Conservation (phyloP, 2,113 vertebrate species). For the Scomber scombrus region DNA sequence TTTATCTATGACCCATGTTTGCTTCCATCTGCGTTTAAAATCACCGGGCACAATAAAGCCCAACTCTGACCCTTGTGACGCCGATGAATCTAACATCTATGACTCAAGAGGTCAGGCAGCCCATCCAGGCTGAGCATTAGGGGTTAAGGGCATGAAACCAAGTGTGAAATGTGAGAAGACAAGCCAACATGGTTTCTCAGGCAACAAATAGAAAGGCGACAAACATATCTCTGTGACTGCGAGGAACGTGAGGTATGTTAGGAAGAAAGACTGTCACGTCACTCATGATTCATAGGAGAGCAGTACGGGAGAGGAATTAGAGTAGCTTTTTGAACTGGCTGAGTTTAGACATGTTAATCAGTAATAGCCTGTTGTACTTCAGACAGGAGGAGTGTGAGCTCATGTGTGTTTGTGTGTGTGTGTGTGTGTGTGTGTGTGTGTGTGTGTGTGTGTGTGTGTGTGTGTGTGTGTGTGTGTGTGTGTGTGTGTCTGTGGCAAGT, state of each 20-base stretch:
- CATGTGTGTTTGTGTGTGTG: slow-evolving; percentile 37
- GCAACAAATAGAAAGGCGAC: slow-evolving; percentile 80
- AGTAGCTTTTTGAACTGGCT: slow-evolving; percentile 67
- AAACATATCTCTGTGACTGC: slow-evolving; percentile 73
- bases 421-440: slow-evolving; percentile 41
- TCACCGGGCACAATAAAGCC: slow-evolving; percentile 49
- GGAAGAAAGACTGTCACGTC: slow-evolving; percentile 59
- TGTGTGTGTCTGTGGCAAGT: slow-evolving; percentile 65
- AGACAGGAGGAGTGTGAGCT: slow-evolving; percentile 63
- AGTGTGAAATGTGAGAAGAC: slow-evolving; percentile 85
- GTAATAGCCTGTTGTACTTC: slow-evolving; percentile 80
- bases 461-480: slow-evolving; percentile 39
- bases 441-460: slow-evolving; percentile 54
- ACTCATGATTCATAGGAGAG: slow-evolving; percentile 52
- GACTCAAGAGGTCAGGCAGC: slow-evolving; percentile 78
- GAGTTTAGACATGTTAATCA: slow-evolving; percentile 81
- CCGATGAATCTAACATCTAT: slow-evolving; percentile 74
- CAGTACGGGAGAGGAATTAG: slow-evolving; percentile 66
- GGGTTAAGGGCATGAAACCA: slow-evolving; percentile 83
- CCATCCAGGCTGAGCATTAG: slow-evolving; percentile 65
- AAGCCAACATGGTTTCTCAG: slow-evolving; percentile 84
- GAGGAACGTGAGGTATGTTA: slow-evolving; percentile 67
- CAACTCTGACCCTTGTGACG: slow-evolving; percentile 62
- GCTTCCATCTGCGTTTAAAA: slow-evolving; percentile 36
- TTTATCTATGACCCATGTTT: slow-evolving; percentile 27